Conservation (phyloP, 2,113 vertebrate species). For the Podocnemis expansa region DNA sequence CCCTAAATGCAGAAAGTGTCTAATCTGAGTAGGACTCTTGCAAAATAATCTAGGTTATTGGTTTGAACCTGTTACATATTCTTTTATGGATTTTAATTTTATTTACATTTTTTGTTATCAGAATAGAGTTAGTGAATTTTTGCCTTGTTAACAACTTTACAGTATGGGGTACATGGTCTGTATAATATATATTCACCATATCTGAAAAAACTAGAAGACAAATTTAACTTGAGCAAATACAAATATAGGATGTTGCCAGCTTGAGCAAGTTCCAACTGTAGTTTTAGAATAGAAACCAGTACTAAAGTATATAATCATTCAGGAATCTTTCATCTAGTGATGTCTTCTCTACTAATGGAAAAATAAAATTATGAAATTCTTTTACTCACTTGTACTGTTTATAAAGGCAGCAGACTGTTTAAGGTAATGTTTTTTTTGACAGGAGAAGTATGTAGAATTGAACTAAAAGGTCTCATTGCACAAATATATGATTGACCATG, state of each 20-base stretch:
- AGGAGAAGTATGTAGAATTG: background rate
- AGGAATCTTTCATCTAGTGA: background rate
- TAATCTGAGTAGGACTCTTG: constrained; percentile 28
- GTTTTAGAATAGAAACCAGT: background rate
- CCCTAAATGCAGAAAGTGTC: background rate
- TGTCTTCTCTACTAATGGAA: background rate
- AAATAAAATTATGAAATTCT: background rate
- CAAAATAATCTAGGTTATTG: constrained; percentile 5
- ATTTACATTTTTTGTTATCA: constrained; percentile 19
- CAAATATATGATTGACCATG: background rate
- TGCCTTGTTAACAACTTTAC: background rate
- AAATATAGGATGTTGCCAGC: constrained; percentile 11
- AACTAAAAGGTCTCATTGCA: background rate
- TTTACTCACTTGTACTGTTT: background rate
- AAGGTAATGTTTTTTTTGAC: background rate
- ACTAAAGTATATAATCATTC: background rate
- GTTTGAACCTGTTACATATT: constrained; percentile 15
- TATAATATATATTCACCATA: constrained; percentile 27
- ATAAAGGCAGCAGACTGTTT: background rate
- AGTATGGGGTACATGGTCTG: background rate
- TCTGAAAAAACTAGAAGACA: constrained; percentile 11
- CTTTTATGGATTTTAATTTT: constrained; percentile 36
- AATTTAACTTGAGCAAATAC: constrained; percentile 14
- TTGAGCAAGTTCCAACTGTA: background rate
- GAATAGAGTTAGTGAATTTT: constrained; percentile 14